Conservation (phyloP, 2,888 invertebrate species). For the Chirona hameri region DNA sequence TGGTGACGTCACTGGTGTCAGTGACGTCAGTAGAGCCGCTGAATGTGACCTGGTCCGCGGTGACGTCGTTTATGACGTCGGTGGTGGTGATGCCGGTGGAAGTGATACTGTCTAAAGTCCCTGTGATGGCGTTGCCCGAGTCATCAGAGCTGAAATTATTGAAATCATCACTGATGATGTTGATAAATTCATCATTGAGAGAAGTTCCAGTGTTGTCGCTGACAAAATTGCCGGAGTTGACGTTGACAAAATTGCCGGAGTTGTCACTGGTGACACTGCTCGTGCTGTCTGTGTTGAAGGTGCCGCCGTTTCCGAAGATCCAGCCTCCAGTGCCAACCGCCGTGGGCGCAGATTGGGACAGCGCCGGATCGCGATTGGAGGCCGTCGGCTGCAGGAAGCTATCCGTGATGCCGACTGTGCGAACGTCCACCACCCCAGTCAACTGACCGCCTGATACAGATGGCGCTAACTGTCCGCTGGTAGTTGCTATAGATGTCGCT, state of each 20-base stretch:
- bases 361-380: neutral
- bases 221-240: neutral
- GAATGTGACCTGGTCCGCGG: neutral
- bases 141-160: neutral
- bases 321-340: neutral
- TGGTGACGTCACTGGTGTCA: neutral
- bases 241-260: neutral
- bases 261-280: neutral
- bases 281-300: neutral
- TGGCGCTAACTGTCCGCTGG: neutral
- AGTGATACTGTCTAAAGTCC: neutral
- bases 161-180: neutral
- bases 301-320: neutral
- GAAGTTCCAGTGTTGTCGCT: neutral
- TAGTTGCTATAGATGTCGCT: neutral
- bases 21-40: neutral
- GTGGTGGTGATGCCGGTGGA: neutral
- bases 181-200: neutral
- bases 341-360: neutral
- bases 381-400: neutral
- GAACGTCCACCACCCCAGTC: neutral
- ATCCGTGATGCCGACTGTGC: neutral
- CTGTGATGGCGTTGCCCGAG: neutral
- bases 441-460: neutral
- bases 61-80: neutral